Evolutionary conservation across 2,113 vertebrate species (phyloP).

Genomic region (Myodes glareolus): DNA sequence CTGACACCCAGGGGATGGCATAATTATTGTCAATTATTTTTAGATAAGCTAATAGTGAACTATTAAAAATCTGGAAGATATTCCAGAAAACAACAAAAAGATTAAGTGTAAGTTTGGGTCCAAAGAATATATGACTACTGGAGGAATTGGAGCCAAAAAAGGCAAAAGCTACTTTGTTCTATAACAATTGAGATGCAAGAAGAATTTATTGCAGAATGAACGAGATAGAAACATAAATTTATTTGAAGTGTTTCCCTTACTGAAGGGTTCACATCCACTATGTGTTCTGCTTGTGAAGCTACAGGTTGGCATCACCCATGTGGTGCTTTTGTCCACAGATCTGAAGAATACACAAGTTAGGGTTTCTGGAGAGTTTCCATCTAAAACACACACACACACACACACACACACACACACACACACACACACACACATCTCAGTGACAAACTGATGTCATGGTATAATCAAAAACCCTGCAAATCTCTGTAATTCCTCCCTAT

Average conservation of each 20-base stretch:
- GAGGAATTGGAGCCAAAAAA: not conserved
- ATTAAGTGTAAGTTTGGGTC: not conserved
- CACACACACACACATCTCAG: too few relatives aligned
- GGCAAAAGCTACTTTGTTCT: too few relatives aligned
- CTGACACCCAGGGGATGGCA: not conserved
- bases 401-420: too few relatives aligned
- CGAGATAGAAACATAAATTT: not conserved
- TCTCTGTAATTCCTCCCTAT: too few relatives aligned
- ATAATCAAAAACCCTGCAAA: too few relatives aligned
- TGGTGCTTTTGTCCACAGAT: rapidly evolving
- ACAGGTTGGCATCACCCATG: too few relatives aligned
- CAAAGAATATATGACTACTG: not conserved
- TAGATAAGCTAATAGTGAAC: not conserved
- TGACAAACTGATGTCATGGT: not conserved
- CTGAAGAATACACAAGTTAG: not conserved
- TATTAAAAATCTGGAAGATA: not conserved
- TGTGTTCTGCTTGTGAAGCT: not conserved
- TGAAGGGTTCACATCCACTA: not conserved
- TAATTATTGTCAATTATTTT: not conserved
- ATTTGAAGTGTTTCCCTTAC: too few relatives aligned
- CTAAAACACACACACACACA: not conserved
- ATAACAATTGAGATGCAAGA: not conserved
- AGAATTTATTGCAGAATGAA: not conserved
- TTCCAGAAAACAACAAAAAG: not conserved
- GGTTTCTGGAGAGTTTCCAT: not conserved